A percentile compares a stretch with the other conserved stretches of the same genome.
Evolutionary conservation across 2,888 invertebrate genomes (phyloP).

Genomic region (Junonia oenone): DNA sequence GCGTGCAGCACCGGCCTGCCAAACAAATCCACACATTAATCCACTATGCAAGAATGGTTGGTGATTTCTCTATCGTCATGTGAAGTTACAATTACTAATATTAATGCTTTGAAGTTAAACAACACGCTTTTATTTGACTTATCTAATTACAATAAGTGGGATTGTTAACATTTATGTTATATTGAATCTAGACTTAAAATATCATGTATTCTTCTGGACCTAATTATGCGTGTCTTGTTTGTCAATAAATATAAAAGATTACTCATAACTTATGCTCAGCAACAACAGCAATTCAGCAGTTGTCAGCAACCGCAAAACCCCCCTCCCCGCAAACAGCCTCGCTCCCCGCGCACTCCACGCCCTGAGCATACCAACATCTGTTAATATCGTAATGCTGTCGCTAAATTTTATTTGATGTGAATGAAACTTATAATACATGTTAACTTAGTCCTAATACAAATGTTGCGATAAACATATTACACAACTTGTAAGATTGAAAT

Average conservation of each 20-base stretch:
- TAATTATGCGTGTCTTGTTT: slow-evolving; percentile 20
- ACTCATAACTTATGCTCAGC: slow-evolving; percentile 78
- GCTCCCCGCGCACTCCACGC: slow-evolving; percentile 72
- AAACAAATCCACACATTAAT: slow-evolving; percentile 72
- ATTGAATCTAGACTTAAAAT: background rate
- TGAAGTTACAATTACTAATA: background rate
- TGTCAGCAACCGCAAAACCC: slow-evolving; percentile 75
- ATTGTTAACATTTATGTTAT: background rate
- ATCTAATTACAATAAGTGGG: background rate
- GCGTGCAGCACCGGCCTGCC: slow-evolving; percentile 78
- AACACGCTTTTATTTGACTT: background rate
- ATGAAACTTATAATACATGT: slow-evolving; percentile 2
- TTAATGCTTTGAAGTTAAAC: background rate
- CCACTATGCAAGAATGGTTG: slow-evolving; percentile 33
- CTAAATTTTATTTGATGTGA: slow-evolving; percentile 1
- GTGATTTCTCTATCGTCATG: background rate
- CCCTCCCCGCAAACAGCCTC: slow-evolving; percentile 68
- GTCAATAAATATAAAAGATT: slow-evolving; percentile 67
- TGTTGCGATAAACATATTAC: background rate
- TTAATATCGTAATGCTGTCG: slow-evolving; percentile 44
- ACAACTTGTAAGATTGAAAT: slow-evolving; percentile 8
- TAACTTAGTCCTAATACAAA: slow-evolving; percentile 1
- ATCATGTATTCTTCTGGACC: slow-evolving; percentile 11
- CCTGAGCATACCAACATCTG: slow-evolving; percentile 77
- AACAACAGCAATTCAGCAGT: slow-evolving; percentile 77